Base-by-base conservation (phyloP, 64 coral and sea anemone species). In the Pocillopora damicornis region DNA sequence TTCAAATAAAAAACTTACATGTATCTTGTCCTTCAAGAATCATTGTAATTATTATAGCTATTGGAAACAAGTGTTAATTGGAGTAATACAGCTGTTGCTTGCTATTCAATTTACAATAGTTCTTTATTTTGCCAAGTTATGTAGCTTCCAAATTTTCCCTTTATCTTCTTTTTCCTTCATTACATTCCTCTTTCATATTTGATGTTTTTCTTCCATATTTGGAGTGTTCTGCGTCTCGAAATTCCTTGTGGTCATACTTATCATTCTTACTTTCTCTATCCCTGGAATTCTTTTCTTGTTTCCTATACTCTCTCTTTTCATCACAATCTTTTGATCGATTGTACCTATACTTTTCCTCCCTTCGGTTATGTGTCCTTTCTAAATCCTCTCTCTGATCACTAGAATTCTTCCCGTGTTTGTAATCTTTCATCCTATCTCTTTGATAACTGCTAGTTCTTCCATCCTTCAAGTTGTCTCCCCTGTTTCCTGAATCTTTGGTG, bases 361-460 rank as follows among this genome's bases (percentile, higher is more conserved):
- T 61, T 35, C 57, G 35, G 11, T 88, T 74, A 18, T 15, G 58
- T 6, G 6, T 79, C 26, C 76, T 79, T 13, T 60, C 58, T n/a
- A 18, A 15, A 60, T 16, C 45, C 59, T 45, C 51, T 36, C 61
- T 37, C 16, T 74, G 76, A 36, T 61, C 15, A 18, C 58, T 88
- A 15, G 13, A 75, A 42, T 56, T 37, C 22, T 35, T 86, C 37
- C 15, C 11, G 23, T 86, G 65, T 86, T 86, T 75, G 25, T 57
- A 63, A 35, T 60, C 83, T 77, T 61, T 75, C 37, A 16, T 37
- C 30, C 22, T 75, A 71, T 80, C 76, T 42, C 45, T 85, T 35
- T n/a, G 57, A 15, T 66, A 71, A 20, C 87, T 79, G 22, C 66
- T 30, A 15, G 66, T 25, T 80, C 62, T 89, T 69, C 87, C 80